Conservation (phyloP, 2,797 vertebrate genomes). For the Hydrolagus colliei region DNA sequence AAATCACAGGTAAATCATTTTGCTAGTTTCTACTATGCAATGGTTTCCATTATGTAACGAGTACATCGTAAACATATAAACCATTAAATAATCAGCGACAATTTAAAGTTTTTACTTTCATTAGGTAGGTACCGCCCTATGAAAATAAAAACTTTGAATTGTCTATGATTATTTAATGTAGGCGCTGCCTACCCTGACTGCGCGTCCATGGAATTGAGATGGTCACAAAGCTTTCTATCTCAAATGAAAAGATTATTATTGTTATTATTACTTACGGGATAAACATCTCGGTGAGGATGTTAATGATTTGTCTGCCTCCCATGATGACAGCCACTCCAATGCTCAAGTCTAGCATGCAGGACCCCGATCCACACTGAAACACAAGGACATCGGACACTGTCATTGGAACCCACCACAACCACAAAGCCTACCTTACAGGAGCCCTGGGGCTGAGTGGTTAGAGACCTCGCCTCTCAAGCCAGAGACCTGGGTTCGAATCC, state of each 20-base stretch:
- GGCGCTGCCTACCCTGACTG: neutral
- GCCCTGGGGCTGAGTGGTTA: no score
- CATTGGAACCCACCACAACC: no score
- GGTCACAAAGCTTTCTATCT: no score
- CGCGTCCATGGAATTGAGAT: neutral
- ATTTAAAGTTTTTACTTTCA: neutral
- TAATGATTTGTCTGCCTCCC: conserved; percentile 18
- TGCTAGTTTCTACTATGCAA: neutral
- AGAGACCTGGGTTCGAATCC: no score
- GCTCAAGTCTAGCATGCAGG: conserved; percentile 11
- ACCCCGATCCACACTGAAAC: conserved; percentile 11
- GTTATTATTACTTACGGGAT: neutral
- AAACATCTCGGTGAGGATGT: conserved; percentile 2
- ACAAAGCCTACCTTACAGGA: no score
- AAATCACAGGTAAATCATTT: neutral
- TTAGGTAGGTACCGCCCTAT: neutral
- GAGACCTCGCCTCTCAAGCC: no score
- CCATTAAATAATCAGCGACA: no score
- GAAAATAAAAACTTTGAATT: no score
- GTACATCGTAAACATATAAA: neutral
- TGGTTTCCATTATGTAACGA: neutral
- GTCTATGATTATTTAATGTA: no score
- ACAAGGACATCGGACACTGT: neutral
- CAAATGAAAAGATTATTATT: no score
- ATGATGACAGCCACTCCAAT: conserved; percentile 2